A percentile compares a stretch with the other conserved stretches of the same genome.
Evolutionary conservation across 2,888 invertebrate species (phyloP).

Genomic region (Ectobius pallidus): DNA sequence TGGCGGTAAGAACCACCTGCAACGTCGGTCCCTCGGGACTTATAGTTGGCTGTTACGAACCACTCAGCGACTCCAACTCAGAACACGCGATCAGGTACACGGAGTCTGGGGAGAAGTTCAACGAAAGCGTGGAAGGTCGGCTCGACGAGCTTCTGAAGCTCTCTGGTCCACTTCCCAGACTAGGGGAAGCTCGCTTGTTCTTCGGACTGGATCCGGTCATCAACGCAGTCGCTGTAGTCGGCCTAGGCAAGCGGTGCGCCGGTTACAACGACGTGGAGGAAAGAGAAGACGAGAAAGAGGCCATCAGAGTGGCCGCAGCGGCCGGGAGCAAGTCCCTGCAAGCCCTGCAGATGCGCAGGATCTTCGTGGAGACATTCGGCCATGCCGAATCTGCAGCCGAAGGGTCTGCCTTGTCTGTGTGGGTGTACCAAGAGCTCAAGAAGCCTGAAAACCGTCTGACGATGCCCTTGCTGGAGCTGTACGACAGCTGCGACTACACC

Average conservation of each 20-base stretch:
- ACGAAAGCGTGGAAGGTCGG: not conserved
- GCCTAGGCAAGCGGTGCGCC: constrained; percentile 71
- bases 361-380: constrained; percentile 77
- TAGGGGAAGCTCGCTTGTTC: too few relatives aligned
- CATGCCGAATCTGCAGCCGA: constrained; percentile 81
- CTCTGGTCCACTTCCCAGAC: not conserved
- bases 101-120: not conserved
- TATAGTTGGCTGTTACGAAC: too few relatives aligned
- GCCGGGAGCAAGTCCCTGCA: constrained; percentile 64
- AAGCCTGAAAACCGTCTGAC: constrained; percentile 50
- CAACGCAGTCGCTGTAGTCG: constrained; percentile 73
- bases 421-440: constrained; percentile 74
- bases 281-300: constrained; percentile 75
- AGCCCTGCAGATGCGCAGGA: constrained; percentile 59
- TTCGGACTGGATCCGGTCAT: constrained; percentile 69
- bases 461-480: constrained; percentile 60
- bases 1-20: too few relatives aligned
- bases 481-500: constrained; percentile 68
- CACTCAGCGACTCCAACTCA: too few relatives aligned
- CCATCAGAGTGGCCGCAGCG: constrained; percentile 72
- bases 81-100: not conserved
- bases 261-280: constrained; percentile 72
- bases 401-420: constrained; percentile 71
- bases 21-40: too few relatives aligned
- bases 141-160: not conserved